These are phyloP conservation scores for Trichogramma pretiosum DNA, from an alignment of 1,140 invertebrate genomes.

Conservation along the genomic window DNA sequence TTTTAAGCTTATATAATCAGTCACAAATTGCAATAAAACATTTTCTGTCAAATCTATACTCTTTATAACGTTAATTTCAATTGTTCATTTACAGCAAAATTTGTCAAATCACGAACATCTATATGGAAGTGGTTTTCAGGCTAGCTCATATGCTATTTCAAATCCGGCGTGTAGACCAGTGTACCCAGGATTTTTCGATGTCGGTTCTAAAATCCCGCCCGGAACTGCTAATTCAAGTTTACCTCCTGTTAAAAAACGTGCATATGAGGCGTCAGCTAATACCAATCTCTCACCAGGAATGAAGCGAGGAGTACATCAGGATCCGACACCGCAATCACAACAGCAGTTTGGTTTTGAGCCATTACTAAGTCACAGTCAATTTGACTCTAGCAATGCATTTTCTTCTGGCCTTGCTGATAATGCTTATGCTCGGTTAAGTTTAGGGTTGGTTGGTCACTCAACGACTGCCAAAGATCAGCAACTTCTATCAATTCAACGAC, in stretches of 20 bases:
- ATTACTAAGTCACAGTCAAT: conserved; percentile 31
- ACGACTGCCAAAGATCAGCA: conserved; percentile 37
- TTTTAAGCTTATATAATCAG: too few species aligned
- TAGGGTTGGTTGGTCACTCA: conserved; percentile 35
- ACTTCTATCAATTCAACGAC: conserved; percentile 30
- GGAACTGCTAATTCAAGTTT: conserved; percentile 17
- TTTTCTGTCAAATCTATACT: too few species aligned
- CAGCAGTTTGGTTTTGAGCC: conserved; percentile 37
- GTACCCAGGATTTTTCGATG: conserved; percentile 39
- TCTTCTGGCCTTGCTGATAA: conserved; percentile 32
- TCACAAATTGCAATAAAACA: too few species aligned
- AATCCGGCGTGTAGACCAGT: conserved; percentile 32
- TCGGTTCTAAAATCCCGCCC: conserved; percentile 23
- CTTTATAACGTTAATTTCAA: too few species aligned
- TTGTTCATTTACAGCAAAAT: conserved; percentile 34
- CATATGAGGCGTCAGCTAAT: conserved; percentile 33
- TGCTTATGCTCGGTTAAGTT: conserved; percentile 33
- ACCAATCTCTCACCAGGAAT: conserved; percentile 5
- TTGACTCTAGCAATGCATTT: conserved; percentile 27
- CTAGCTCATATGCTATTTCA: conserved; percentile 34
- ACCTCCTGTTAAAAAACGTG: conserved; percentile 38
- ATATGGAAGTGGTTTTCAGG: conserved; percentile 36
- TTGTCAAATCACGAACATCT: conserved; percentile 31
- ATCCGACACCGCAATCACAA: conserved; percentile 13
- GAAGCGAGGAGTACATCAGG: too few species aligned